These are phyloP conservation scores for Megathymus violae DNA, from an alignment of 1,140 invertebrate species.

Conservation along the genomic window DNA sequence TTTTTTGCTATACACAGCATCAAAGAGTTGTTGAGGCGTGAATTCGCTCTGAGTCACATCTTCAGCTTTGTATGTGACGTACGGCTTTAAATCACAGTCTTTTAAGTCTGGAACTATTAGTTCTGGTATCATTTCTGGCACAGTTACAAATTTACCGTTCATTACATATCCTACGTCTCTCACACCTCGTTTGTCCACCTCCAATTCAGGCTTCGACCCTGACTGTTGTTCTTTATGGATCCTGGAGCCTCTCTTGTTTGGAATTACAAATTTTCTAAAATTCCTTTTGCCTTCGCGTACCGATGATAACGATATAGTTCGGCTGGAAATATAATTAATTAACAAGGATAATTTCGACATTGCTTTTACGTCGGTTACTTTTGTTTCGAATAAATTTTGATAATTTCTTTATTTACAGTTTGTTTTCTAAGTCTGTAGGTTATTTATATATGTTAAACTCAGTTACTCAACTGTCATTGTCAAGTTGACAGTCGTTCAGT, in stretches of 20 bases:
- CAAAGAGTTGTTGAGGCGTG: conserved; percentile 93
- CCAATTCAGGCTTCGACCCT: conserved; percentile 85
- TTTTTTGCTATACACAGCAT: conserved; percentile 92
- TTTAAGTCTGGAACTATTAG: conserved; percentile 95
- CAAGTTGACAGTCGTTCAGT: too few species aligned
- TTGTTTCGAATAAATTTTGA: background rate
- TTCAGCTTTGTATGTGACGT: conserved; percentile 93
- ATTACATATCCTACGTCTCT: conserved; percentile 85
- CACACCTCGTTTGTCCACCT: conserved; percentile 87
- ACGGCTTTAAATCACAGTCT: conserved; percentile 93
- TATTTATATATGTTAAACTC: too few species aligned
- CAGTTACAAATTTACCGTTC: conserved; percentile 84
- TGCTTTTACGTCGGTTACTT: conserved; percentile 25
- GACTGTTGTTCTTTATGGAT: conserved; percentile 86
- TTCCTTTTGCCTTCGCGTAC: conserved; percentile 88
- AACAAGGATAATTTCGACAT: conserved; percentile 70
- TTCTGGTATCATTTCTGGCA: conserved; percentile 97
- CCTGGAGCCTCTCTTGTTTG: conserved; percentile 89
- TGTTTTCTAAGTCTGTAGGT: too few species aligned
- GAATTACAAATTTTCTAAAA: conserved; percentile 90
- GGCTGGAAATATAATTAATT: conserved; percentile 63
- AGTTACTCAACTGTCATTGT: too few species aligned
- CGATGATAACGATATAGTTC: conserved; percentile 86
- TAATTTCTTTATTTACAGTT: too few species aligned
- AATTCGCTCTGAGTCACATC: conserved; percentile 92